phyloP scores from a whole-genome alignment of 1,140 invertebrate genomes.

The Drosophila gunungcola region DNA sequence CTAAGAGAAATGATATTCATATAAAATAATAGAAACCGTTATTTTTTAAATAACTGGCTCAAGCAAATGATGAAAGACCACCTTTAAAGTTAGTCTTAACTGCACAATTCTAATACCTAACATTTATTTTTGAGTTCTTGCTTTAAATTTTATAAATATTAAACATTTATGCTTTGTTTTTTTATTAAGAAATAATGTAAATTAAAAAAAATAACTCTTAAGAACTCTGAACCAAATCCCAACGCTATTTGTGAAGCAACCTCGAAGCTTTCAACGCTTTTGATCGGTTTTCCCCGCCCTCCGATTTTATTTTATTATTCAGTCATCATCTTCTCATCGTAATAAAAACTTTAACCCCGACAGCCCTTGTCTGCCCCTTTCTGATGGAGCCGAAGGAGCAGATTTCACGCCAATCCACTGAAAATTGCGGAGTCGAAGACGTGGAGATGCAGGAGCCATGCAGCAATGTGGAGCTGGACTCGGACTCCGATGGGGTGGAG shows the following conservation, averaged over 20 bases:
- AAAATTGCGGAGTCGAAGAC: neutral
- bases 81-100: too few species aligned
- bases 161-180: too few species aligned
- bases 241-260: neutral
- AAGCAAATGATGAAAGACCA: too few species aligned
- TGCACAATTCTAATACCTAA: too few species aligned
- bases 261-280: neutral
- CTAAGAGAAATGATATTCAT: too few species aligned
- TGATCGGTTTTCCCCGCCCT: neutral
- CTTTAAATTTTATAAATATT: too few species aligned
- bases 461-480: neutral
- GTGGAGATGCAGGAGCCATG: neutral
- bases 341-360: conserved; percentile 11
- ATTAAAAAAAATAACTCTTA: neutral
- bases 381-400: conserved; percentile 25
- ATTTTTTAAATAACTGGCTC: too few species aligned
- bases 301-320: conserved; percentile 25
- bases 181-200: too few species aligned
- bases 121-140: too few species aligned
- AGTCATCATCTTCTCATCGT: conserved; percentile 13
- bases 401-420: neutral
- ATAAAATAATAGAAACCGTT: too few species aligned
- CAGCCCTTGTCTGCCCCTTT: conserved; percentile 18
- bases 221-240: neutral
- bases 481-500: neutral